Conservation (phyloP, 2,888 invertebrate species). For the Oxystoma pomonae region DNA sequence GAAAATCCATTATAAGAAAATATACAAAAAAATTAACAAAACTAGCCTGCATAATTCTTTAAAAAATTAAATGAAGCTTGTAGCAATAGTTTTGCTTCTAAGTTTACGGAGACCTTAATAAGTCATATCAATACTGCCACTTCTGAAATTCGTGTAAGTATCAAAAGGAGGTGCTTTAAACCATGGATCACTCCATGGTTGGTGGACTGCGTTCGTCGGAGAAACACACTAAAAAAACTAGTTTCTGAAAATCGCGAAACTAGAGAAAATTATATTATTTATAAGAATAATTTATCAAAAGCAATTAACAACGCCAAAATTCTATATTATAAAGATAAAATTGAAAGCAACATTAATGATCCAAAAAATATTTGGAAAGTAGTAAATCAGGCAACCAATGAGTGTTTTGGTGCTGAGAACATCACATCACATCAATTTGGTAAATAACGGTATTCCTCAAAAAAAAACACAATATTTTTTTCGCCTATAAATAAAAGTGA, state of each 20-base stretch:
- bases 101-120: background rate
- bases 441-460: background rate
- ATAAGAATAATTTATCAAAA: background rate
- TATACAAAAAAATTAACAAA: too few species aligned
- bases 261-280: background rate
- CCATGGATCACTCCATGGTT: conserved; percentile 4
- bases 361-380: conserved; percentile 3
- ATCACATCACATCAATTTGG: too few species aligned
- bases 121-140: background rate
- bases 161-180: background rate
- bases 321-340: background rate
- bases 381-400: too few species aligned
- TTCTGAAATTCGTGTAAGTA: background rate
- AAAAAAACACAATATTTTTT: conserved; percentile 1
- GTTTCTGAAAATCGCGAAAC: background rate
- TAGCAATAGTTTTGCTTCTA: background rate
- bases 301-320: background rate
- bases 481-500: conserved; percentile 5
- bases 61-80: background rate
- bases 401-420: too few species aligned
- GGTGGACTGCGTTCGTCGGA: background rate
- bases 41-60: too few species aligned
- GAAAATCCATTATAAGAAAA: too few species aligned
- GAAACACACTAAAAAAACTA: background rate
- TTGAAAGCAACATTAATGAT: background rate